Percentiles rank a stretch among this genome's conserved stretches.
Evolutionary conservation across 2,113 vertebrate species (phyloP).

Genomic region (Nematolebias whitei): DNA sequence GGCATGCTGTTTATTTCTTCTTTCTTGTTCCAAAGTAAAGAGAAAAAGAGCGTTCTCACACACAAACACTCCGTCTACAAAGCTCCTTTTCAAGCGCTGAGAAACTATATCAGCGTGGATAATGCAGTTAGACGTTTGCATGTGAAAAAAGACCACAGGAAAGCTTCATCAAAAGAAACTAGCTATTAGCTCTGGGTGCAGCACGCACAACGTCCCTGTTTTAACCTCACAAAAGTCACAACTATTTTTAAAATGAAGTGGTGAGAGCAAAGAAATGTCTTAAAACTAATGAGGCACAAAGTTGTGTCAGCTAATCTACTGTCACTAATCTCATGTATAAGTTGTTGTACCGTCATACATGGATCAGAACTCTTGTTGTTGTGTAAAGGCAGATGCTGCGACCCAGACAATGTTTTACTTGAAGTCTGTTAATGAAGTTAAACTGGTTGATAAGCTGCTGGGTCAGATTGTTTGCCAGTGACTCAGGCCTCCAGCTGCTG

Average conservation of each 20-base stretch:
- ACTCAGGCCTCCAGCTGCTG: constrained; percentile 66
- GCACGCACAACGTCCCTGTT: constrained; percentile 19
- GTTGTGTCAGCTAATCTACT: constrained; percentile 14
- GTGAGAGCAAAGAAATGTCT: constrained; percentile 1
- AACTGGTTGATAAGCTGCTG: constrained; percentile 30
- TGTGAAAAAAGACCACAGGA: constrained; percentile 35
- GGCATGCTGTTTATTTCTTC: neutral
- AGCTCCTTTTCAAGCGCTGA: constrained; percentile 13
- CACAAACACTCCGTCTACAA: neutral
- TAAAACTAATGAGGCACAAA: constrained; percentile 1
- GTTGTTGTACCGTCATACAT: neutral
- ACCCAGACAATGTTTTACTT: constrained; percentile 43
- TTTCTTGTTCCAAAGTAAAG: constrained; percentile 8
- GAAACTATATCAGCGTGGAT: constrained; percentile 34
- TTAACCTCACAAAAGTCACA: constrained; percentile 15
- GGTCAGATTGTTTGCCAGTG: constrained; percentile 50
- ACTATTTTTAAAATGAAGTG: constrained; percentile 1
- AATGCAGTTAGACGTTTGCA: constrained; percentile 22
- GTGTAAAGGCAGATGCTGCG: constrained; percentile 16
- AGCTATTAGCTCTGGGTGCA: constrained; percentile 15
- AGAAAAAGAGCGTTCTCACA: neutral
- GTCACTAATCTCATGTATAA: constrained; percentile 7
- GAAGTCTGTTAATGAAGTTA: constrained; percentile 31
- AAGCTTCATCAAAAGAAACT: neutral
- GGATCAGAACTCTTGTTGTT: neutral